phyloP scores from a whole-genome alignment of 2,888 invertebrate genomes.

The Phytoseiulus persimilis region DNA sequence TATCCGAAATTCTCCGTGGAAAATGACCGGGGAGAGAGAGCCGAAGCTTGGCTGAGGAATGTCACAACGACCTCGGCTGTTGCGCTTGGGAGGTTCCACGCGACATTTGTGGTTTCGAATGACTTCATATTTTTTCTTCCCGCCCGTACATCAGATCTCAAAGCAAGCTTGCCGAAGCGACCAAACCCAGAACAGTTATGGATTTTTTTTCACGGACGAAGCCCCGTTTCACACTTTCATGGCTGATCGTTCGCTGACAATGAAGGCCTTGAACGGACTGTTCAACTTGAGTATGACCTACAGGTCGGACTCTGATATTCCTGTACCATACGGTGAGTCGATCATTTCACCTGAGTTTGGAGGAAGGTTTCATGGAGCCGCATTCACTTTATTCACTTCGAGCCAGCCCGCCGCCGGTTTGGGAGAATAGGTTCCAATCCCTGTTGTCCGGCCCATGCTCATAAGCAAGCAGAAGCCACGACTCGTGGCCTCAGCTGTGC shows the following conservation, averaged over 20 bases:
- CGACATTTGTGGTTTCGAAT: no score
- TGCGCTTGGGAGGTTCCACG: no score
- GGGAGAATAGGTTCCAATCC: no score
- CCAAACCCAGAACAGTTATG: slow-evolving; percentile 57
- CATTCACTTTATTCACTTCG: no score
- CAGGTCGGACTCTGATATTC: slow-evolving; percentile 53
- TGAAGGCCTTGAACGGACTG: slow-evolving; percentile 55
- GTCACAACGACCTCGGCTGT: no score
- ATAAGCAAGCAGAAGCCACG: background rate
- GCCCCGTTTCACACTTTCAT: slow-evolving; percentile 59
- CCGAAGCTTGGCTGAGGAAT: no score
- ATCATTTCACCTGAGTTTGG: slow-evolving; percentile 38
- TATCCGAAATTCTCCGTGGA: no score
- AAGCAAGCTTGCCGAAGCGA: slow-evolving; percentile 52
- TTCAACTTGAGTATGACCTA: slow-evolving; percentile 56
- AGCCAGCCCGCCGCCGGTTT: no score
- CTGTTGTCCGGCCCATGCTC: no score
- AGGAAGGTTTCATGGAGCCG: no score
- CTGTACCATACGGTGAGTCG: slow-evolving; percentile 51
- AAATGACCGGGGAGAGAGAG: no score
- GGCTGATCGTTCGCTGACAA: slow-evolving; percentile 49
- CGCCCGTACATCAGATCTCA: background rate
- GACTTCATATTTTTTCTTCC: background rate
- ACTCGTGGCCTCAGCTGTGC: background rate
- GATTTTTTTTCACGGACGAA: slow-evolving; percentile 64